phyloP scores from a whole-genome alignment of 1,140 invertebrate species.

The Rhagoletis zephyria region DNA sequence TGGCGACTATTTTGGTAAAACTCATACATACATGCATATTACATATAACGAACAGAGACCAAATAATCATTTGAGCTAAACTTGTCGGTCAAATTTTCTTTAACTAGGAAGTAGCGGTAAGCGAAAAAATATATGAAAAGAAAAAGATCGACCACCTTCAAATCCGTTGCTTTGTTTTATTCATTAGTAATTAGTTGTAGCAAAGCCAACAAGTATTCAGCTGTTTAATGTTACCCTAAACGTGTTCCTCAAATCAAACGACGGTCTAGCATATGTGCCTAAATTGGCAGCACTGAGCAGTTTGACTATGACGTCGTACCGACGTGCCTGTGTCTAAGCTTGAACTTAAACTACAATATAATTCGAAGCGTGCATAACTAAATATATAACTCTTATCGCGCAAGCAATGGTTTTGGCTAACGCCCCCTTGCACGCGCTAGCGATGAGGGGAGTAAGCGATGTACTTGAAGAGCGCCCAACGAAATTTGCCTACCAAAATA shows the following conservation, averaged over 20 bases:
- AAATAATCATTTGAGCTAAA: neutral
- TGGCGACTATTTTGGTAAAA: too few relatives aligned
- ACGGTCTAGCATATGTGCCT: too few relatives aligned
- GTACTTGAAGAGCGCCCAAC: neutral
- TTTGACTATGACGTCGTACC: conserved; percentile 1
- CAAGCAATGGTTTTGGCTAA: neutral
- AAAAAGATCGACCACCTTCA: neutral
- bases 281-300: neutral
- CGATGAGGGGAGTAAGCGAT: neutral
- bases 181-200: neutral
- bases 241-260: neutral
- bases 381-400: neutral
- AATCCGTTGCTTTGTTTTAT: conserved; percentile 6
- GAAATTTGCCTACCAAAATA: neutral
- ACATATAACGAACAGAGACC: neutral
- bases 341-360: neutral
- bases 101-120: neutral
- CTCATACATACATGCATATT: too few relatives aligned
- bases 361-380: neutral
- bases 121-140: neutral
- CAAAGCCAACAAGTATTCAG: neutral
- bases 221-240: neutral
- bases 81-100: neutral
- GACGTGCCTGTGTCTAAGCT: neutral
- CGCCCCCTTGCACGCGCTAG: neutral